Conservation (phyloP, 2,888 invertebrate species). For the Clusia tigrina region DNA sequence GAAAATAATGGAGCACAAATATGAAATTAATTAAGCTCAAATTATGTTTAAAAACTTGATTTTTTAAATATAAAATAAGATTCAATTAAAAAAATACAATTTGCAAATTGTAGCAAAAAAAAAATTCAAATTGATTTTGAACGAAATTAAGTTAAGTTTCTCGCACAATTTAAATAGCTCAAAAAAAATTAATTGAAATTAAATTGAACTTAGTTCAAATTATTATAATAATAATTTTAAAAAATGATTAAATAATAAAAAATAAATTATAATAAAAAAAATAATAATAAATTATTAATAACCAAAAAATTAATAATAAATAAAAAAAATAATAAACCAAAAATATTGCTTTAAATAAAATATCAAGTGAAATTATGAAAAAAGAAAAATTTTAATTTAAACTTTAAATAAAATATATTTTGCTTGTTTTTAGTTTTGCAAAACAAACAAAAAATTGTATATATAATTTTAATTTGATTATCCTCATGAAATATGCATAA, state of each 20-base stretch:
- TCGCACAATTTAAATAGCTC: not conserved
- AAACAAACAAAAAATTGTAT: too few species aligned
- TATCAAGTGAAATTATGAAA: too few species aligned
- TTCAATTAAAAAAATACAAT: not conserved
- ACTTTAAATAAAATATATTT: too few species aligned
- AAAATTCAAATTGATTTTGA: conserved; percentile 30
- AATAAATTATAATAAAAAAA: conserved; percentile 40
- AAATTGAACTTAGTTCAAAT: not conserved
- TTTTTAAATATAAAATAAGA: too few species aligned
- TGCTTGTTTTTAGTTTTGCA: too few species aligned
- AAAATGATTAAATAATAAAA: too few species aligned
- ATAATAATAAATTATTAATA: conserved; percentile 22
- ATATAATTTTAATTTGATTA: too few species aligned
- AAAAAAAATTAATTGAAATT: not conserved
- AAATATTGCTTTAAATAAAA: too few species aligned
- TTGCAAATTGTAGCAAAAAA: conserved; percentile 43
- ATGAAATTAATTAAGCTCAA: too few species aligned
- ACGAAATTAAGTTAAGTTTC: conserved; percentile 27
- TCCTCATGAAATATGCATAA: too few species aligned
- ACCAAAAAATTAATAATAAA: conserved; percentile 1
- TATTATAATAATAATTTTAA: not conserved
- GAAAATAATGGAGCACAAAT: not conserved
- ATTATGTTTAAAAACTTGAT: too few species aligned
- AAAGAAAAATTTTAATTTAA: too few species aligned
- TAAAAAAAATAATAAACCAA: conserved; percentile 2